Evolutionary conservation across 2,113 vertebrate genomes (phyloP), one percentile per base, ranked within the genome.

Genomic region (Coracopsis vasa): DNA sequence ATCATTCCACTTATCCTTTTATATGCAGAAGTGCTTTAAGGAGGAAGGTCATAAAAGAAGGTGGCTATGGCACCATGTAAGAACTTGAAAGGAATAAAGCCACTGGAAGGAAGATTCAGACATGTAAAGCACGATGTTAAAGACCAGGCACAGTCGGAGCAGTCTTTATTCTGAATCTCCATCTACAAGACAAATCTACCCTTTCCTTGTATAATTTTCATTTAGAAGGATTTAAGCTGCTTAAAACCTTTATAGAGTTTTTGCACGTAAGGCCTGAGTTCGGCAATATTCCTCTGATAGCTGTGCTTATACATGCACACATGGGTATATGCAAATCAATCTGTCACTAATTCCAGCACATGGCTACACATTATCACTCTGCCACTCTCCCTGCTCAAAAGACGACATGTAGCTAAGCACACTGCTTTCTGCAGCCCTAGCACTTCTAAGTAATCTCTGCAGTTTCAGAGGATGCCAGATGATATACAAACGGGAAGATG

Each of bases 131-230:
- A 67, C 73, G 44, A 2, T 45, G 95, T 71, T 94, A 96, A 96
- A 94, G 95, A 92, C 88, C 88, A 95, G 92, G 90, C 96, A 94
- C 86, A 96, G 86, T 81, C 10, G 1, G 83, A 94, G 86, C 83
- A 61, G 92, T 28, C 94, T 96, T 97, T 96, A 88, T 96, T 95
- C 97, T 56, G 58, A 50, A 80, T 62, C 90, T 95, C 87, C 96
- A 96, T 96, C 96, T 95, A 97, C 96, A 96, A 97, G 96, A 64
- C 96, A 96, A 96, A 97, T 95, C 96, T 96, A 97, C 91, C 96
- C 94, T 95, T 81, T 86, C 92, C 92, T 96, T 93, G 94, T 89
- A 44, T 95, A 96, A 97, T 96, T 97, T 97, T 97, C 94, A 97
- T 96, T 97, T 94, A 97, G 95, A 95, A 96, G 94, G 94, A 97